Conservation (phyloP, 2,113 vertebrate genomes). For the Cervus canadensis region DNA sequence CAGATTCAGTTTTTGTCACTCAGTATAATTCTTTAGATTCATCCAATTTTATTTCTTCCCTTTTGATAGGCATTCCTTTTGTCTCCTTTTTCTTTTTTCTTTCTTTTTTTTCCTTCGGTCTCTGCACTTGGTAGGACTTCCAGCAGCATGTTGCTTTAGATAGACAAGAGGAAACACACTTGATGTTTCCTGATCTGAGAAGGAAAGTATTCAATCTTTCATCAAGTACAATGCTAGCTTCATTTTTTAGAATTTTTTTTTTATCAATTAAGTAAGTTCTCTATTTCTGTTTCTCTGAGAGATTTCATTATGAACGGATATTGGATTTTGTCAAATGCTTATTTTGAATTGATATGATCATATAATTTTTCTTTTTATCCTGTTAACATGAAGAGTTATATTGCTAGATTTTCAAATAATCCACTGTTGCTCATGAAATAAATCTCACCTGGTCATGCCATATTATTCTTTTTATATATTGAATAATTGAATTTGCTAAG, state of each 20-base stretch:
- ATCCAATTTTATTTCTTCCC: background rate
- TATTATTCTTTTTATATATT: background rate
- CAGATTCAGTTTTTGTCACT: background rate
- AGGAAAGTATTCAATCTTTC: background rate
- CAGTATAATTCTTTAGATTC: background rate
- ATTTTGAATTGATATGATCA: background rate
- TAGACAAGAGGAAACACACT: background rate
- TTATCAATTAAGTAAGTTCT: background rate
- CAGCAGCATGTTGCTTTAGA: background rate
- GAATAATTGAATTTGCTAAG: background rate
- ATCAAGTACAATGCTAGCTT: background rate
- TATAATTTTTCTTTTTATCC: background rate
- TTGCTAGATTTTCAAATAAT: background rate
- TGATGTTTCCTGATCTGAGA: background rate
- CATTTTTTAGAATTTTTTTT: background rate
- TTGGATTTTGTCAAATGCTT: background rate
- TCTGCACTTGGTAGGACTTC: background rate
- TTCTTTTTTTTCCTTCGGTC: background rate
- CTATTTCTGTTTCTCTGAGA: background rate
- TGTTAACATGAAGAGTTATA: background rate
- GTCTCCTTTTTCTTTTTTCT: background rate
- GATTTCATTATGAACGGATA: background rate
- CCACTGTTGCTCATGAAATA: background rate
- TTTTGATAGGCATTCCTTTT: background rate
- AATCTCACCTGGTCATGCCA: background rate